Base-by-base conservation (phyloP, 30 jellyfish, hydroid and myxozoan genomes). In the Aurelia sp. region DNA sequence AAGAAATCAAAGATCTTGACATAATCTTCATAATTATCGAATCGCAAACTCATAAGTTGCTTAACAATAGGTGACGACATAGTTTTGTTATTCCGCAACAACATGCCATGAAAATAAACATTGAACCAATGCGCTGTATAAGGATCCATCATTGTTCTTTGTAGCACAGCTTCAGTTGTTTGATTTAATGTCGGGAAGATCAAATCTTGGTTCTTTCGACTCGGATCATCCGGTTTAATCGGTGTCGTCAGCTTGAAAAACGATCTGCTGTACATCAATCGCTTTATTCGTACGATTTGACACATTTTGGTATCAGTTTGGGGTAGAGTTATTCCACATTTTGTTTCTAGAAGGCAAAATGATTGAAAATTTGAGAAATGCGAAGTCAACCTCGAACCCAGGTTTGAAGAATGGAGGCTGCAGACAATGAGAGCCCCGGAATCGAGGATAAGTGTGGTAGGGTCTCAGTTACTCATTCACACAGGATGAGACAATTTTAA, bases 81-180 rank as follows among this genome's bases (percentile, higher is more conserved):
- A 1, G 99, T 95, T 8, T 48, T 88, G 50, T 95, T 95, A 75
- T 82, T 82, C 51, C 95, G 57, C 61, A 35, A 24, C 72, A 95
- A 41, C 96, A 89, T 84, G 8, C 96, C 97, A 15, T 63, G 31
- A 59, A 90, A 95, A 72, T 95, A 95, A 16, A 89, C 87, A 41
- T 82, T 90, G 90, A 95, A 95, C 97, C 97, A 95, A 58, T 87
- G 95, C 11, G 99, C 91, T 15, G 95, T 90, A 72, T 78, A 82
- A 15, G 85, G 86, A 78, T 90, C 99, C 82, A 95, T 73, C 97
- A 88, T 89, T 10, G 97, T 48, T 72, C 81, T 74, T 10, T 74
- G 53, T 7, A 76, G 88, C 5, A 90, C 77, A 15, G 50, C 85
- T 31, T 72, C 78, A 2, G 72, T 70, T 2, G 96, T 1, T 67